Conservation (phyloP, 2,797 vertebrate species). For the Hafferia zeledoni region DNA sequence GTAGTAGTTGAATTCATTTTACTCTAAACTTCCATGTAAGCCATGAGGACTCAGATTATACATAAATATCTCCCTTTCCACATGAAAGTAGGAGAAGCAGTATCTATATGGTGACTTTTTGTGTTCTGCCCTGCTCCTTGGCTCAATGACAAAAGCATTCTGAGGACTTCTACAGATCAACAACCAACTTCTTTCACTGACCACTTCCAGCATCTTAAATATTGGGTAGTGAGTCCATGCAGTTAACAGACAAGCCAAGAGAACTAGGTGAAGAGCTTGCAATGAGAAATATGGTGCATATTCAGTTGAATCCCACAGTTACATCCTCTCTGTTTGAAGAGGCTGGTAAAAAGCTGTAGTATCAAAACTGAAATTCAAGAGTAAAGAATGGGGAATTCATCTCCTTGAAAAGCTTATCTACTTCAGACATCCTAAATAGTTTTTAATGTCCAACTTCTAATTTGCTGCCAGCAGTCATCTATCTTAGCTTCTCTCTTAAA, state of each 20-base stretch:
- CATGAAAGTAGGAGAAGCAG: neutral
- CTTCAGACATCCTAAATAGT: neutral
- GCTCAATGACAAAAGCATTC: neutral
- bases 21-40: neutral
- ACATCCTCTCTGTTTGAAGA: neutral
- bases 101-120: neutral
- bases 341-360: neutral
- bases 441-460: neutral
- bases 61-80: neutral
- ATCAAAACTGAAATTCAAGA: neutral
- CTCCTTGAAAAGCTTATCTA: neutral
- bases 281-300: neutral
- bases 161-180: neutral
- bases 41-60: neutral
- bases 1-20: neutral
- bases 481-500: neutral
- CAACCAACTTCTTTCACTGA: neutral
- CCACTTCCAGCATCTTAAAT: neutral
- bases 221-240: neutral
- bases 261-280: neutral
- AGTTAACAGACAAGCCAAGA: neutral
- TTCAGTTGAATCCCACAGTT: neutral
- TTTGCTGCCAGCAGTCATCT: neutral
- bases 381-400: neutral
- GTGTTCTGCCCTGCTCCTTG: neutral